Evolutionary conservation across 2,888 invertebrate genomes (phyloP).

Genomic region (Conomelus anceps): DNA sequence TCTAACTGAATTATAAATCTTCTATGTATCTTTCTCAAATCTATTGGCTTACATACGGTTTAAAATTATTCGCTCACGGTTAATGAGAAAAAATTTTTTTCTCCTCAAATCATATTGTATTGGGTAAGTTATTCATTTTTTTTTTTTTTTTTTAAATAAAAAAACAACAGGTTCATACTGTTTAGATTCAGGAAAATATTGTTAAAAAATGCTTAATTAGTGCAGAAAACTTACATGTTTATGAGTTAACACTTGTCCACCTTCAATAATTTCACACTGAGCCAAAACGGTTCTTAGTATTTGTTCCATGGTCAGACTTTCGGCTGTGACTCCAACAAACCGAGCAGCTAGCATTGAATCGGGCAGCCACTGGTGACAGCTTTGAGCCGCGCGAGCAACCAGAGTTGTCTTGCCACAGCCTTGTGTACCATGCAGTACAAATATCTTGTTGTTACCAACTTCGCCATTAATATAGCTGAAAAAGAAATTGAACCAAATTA

Average conservation of each 20-base stretch:
- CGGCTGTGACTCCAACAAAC: slow-evolving; percentile 59
- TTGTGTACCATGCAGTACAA: slow-evolving; percentile 69
- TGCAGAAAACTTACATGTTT: slow-evolving; percentile 23
- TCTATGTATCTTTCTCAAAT: too few relatives aligned
- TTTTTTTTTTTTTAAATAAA: too few relatives aligned
- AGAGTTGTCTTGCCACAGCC: slow-evolving; percentile 80
- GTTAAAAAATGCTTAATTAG: too few relatives aligned
- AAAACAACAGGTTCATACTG: too few relatives aligned
- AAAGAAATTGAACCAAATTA: slow-evolving; percentile 27
- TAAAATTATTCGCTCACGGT: too few relatives aligned
- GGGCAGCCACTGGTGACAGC: slow-evolving; percentile 39
- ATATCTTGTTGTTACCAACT: slow-evolving; percentile 44
- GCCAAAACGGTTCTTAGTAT: slow-evolving; percentile 69
- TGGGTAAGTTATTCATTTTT: too few relatives aligned
- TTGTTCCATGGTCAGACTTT: slow-evolving; percentile 60
- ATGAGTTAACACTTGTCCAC: slow-evolving; percentile 49
- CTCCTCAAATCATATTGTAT: too few relatives aligned
- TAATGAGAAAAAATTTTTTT: too few relatives aligned
- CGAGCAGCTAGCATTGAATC: slow-evolving; percentile 44
- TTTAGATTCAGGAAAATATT: too few relatives aligned
- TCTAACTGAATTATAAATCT: too few relatives aligned
- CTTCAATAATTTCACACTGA: slow-evolving; percentile 63
- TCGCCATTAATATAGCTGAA: slow-evolving; percentile 57
- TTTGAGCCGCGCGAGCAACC: slow-evolving; percentile 61
- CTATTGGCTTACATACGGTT: too few relatives aligned